Base-by-base conservation (phyloP, 1,140 invertebrate genomes). In the Potamilus streckersoni region DNA sequence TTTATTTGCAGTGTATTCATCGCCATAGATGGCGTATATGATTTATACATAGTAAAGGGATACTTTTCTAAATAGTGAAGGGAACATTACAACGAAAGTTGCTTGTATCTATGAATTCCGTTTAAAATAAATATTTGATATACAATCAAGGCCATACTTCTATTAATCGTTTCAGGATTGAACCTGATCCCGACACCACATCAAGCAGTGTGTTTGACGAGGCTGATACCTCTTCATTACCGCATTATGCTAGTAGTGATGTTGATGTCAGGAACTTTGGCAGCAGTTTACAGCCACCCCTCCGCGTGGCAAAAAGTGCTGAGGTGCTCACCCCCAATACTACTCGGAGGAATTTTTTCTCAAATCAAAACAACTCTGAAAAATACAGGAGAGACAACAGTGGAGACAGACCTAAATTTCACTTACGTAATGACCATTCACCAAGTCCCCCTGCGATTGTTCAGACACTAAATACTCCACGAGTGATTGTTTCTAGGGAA, bases 361-460 rank as follows among this genome's bases (percentile, higher is more conserved):
- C 69, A 20, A 49, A 49, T 49, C 38, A 49, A 49, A 49, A 49
- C 11, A 13, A 59, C 27, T 58, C 23, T 49, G 62, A 55, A 6
- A 57, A 69, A 57, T 31, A 61, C 14, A 66, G 73, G 6, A 68
- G 38, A 58, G 70, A 56, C n/a, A 69, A 62, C 62, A 77, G 64
- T 58, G 38, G 38, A 49, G 69, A 77, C 20, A 56, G 75, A 23
- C 75, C 75, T 49, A 71, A 77, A 63, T 77, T 77, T 56, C 75
- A 77, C 62, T 60, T 77, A 17, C 65, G 72, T 17, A 77, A 72
- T 68, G 75, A 77, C 49, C 72, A 77, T 63, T 66, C 69, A 66
- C 75, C 75, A 19, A 77, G 75, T 57, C 75, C 75, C 38, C 75
- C 75, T 49, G 75, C 69, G 69, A 71, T 77, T 56, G 23, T 49